These are phyloP conservation scores for Drosophila sp. DNA, from an alignment of 1,140 invertebrate genomes.

Conservation along the genomic window DNA sequence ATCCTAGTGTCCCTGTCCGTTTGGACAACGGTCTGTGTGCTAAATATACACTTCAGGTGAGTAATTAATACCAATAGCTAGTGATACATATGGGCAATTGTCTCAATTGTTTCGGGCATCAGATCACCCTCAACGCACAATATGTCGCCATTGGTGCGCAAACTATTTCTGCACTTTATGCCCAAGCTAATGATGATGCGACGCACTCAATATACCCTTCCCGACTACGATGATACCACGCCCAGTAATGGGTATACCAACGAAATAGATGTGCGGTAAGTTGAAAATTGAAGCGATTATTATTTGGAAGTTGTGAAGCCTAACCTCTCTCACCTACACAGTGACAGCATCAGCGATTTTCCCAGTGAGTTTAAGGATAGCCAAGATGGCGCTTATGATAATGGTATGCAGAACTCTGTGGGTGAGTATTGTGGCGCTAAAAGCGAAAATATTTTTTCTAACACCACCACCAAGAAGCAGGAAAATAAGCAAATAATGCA, in stretches of 20 bases:
- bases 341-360: constrained; percentile 85
- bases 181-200: constrained; percentile 94
- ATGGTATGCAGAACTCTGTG: constrained; percentile 85
- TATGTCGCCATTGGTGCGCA: constrained; percentile 95
- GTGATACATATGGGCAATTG: constrained; percentile 15
- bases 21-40: constrained; percentile 97
- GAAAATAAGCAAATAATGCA: constrained; percentile 67
- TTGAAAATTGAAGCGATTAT: constrained; percentile 46
- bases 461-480: background rate
- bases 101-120: constrained; percentile 22
- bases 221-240: constrained; percentile 91
- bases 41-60: constrained; percentile 99
- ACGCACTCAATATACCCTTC: constrained; percentile 91
- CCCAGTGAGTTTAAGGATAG: constrained; percentile 84
- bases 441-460: constrained; percentile 22
- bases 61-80: constrained; percentile 55
- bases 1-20: constrained; percentile 98
- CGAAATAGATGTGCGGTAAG: constrained; percentile 90
- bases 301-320: constrained; percentile 20
- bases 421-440: constrained; percentile 80
- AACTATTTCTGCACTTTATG: constrained; percentile 95
- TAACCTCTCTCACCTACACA: constrained; percentile 28
- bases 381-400: constrained; percentile 79
- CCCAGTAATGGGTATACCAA: constrained; percentile 90
- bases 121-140: constrained; percentile 98